Base-by-base conservation (phyloP, 2,113 vertebrate genomes). In the Andinoacara biseriatus region DNA sequence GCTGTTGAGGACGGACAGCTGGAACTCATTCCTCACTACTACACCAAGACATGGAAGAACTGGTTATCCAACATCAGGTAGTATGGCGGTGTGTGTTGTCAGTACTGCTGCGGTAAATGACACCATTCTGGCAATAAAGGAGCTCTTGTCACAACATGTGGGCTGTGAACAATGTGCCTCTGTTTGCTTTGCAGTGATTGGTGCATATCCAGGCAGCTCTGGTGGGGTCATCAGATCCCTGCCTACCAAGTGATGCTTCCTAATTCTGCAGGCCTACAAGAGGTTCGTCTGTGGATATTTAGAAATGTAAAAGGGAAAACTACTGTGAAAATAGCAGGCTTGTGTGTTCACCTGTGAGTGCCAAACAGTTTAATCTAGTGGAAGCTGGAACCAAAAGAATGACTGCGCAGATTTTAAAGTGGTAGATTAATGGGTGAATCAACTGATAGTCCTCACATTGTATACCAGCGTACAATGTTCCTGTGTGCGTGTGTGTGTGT, bases 51-150 rank as follows among this genome's bases (percentile, higher is more conserved):
- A 0, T 98, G 97, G 97, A 96, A 86, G 59, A 96, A 91, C 61
- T 98, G 97, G 97, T 95, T 98, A 78, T 94, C 95, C 38, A 96
- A 95, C 76, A 93, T 95, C 46, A 97, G 96, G 97, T 97, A 60
- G 17, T 13, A 20, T 31, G 18, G 5, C 2, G 1, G 11, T 2
- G 33, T 56, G 58, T 79, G 78, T 33, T 4, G 1, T 63, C 58
- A 46, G 62, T 75, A 29, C 69, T 63, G 40, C 6, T 24, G 22
- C 46, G 61, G 80, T 33, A 72, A 58, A 56, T 83, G 56, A 77
- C 80, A 76, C 65, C 77, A 63, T 49, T 22, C 10, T 49, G n/a
- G 33, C 78, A 46, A 91, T 86, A 76, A 88, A 89, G 76, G 74
- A 60, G 20, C 77, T 74, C 24, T 86, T 90, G 82, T 92, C 38